phyloP scores from a whole-genome alignment of 2,797 vertebrate species.

The Cottoperca gobio region DNA sequence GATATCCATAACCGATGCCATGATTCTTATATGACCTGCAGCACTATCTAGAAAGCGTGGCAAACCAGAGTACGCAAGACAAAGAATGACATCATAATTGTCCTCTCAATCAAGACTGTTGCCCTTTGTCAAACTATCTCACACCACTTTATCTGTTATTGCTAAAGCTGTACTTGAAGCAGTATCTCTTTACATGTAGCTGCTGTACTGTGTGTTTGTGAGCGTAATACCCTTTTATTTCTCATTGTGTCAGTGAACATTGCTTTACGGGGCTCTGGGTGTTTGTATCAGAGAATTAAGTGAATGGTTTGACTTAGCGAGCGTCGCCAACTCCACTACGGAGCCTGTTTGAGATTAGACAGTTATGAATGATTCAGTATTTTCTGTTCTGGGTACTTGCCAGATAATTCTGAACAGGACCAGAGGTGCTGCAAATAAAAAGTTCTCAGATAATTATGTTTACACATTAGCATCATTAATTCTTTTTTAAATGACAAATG shows the following conservation, averaged over 20 bases:
- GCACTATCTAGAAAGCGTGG: constrained; percentile 15
- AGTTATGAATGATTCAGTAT: constrained; percentile 56
- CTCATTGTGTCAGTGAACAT: constrained; percentile 62
- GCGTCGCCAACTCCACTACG: constrained; percentile 1
- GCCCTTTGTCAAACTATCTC: constrained; percentile 39
- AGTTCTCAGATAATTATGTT: constrained; percentile 68
- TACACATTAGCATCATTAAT: constrained; percentile 42
- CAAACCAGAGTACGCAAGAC: constrained; percentile 21
- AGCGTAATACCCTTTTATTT: constrained; percentile 60
- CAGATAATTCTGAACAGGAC: constrained; percentile 49
- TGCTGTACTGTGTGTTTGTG: constrained; percentile 69
- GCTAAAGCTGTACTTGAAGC: constrained; percentile 43
- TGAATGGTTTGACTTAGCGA: constrained; percentile 38
- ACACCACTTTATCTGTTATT: constrained; percentile 33
- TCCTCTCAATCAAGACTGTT: constrained; percentile 38
- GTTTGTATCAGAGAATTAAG: constrained; percentile 43
- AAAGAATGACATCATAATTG: constrained; percentile 43
- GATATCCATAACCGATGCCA: constrained; percentile 47
- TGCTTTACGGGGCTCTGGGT: constrained; percentile 16
- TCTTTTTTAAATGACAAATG: constrained; percentile 4
- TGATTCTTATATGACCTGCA: constrained; percentile 46
- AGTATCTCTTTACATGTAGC: constrained; percentile 54
- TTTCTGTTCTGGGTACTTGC: constrained; percentile 50
- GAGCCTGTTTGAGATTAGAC: constrained; percentile 51
- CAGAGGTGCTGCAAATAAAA: constrained; percentile 79